phyloP scores from a whole-genome alignment of 2,888 invertebrate genomes.

The Schrankia costaestrigalis region DNA sequence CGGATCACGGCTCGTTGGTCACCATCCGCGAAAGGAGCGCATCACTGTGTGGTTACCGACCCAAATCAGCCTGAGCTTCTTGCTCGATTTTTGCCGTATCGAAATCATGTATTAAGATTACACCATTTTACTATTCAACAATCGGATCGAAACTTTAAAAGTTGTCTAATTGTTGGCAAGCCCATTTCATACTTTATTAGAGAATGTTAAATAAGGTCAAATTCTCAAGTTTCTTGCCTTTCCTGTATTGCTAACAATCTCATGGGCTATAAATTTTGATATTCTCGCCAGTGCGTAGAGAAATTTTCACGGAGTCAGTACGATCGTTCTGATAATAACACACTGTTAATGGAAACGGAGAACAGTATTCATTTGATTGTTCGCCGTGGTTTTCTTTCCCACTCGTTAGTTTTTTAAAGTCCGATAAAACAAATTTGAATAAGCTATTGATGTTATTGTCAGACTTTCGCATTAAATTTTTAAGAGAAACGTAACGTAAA shows the following conservation, averaged over 20 bases:
- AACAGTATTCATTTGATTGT: constrained; percentile 53
- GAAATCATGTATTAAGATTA: too few relatives aligned
- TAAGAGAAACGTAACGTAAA: constrained; percentile 27
- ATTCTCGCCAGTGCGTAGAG: constrained; percentile 20
- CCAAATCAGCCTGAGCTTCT: constrained; percentile 62
- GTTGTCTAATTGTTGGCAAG: constrained; percentile 1
- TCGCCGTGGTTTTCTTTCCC: constrained; percentile 55
- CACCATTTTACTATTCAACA: too few relatives aligned
- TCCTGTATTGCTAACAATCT: constrained; percentile 11
- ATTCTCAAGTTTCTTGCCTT: constrained; percentile 13
- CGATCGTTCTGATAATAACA: constrained; percentile 43
- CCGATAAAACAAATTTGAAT: constrained; percentile 44
- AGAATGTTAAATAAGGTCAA: constrained; percentile 4
- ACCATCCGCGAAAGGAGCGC: constrained; percentile 62
- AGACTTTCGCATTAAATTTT: constrained; percentile 41
- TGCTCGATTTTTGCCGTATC: constrained; percentile 55
- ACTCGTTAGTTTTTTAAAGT: constrained; percentile 39
- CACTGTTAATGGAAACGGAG: constrained; percentile 47
- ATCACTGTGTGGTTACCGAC: constrained; percentile 52
- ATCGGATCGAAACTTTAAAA: too few relatives aligned
- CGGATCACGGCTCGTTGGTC: constrained; percentile 64
- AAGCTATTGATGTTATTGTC: constrained; percentile 39
- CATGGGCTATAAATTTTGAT: constrained; percentile 10
- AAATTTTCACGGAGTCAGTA: constrained; percentile 37
- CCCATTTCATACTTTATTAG: constrained; percentile 6